Conservation (phyloP, 1,140 invertebrate species). For the Cylas formicarius region DNA sequence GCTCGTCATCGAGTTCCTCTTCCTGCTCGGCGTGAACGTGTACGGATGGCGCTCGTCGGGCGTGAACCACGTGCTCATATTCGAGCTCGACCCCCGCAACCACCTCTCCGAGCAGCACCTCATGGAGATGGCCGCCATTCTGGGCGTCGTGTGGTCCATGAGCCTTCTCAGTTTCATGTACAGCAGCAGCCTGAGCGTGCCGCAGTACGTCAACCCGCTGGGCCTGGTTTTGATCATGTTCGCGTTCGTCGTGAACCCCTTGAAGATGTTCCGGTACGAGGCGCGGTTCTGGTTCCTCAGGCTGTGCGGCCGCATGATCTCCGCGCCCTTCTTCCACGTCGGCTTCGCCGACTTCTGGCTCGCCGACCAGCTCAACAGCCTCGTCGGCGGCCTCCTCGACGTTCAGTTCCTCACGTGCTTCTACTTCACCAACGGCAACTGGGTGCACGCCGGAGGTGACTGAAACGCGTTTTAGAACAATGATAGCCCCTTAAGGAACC, state of each 20-base stretch:
- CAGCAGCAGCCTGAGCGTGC: conserved; percentile 64
- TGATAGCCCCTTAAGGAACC: too few species aligned
- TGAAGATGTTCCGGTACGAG: conserved; percentile 69
- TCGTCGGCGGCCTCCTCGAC: conserved; percentile 69
- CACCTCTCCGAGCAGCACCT: conserved; percentile 81
- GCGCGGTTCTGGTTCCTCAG: conserved; percentile 58
- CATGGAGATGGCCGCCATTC: conserved; percentile 78
- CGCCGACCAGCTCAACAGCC: conserved; percentile 82
- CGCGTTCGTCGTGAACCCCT: conserved; percentile 73
- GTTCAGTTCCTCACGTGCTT: conserved; percentile 70
- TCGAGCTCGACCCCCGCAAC: conserved; percentile 85
- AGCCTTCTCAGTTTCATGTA: conserved; percentile 61
- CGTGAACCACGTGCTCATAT: conserved; percentile 89
- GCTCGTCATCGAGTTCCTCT: conserved; percentile 75
- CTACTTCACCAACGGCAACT: conserved; percentile 48
- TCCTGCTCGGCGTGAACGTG: conserved; percentile 81
- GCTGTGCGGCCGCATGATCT: conserved; percentile 55
- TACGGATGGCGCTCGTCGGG: conserved; percentile 85
- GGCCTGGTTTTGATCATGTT: conserved; percentile 61
- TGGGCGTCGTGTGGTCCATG: conserved; percentile 78
- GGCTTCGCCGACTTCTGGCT: conserved; percentile 92
- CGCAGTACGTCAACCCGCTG: conserved; percentile 71
- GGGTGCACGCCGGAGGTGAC: conserved; percentile 39
- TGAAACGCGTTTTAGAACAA: too few species aligned
- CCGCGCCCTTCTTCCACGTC: conserved; percentile 78